Conservation (phyloP, 2,113 vertebrate genomes). For the Amphiprion ocellaris region DNA sequence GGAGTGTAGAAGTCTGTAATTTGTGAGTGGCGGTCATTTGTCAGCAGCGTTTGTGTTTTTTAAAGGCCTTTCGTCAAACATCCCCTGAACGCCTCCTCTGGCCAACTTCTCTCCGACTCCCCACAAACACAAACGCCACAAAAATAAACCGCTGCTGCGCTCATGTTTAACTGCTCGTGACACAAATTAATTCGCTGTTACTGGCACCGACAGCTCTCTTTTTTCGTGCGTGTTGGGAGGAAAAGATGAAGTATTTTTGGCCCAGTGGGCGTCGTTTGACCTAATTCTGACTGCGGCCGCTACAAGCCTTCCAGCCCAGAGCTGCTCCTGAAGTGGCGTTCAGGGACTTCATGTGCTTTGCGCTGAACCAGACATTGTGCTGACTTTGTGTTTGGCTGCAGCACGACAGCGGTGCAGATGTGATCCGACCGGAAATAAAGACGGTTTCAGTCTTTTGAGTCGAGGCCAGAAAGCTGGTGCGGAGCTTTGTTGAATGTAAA, state of each 20-base stretch:
- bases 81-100: background rate
- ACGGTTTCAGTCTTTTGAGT: too few relatives aligned
- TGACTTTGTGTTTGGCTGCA: background rate
- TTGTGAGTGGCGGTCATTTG: too few relatives aligned
- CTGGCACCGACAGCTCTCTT: background rate
- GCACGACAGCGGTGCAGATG: too few relatives aligned
- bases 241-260: background rate
- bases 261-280: background rate
- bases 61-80: too few relatives aligned
- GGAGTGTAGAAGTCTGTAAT: too few relatives aligned
- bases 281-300: conserved; percentile 16
- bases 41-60: too few relatives aligned
- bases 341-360: conserved; percentile 1
- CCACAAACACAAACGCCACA: background rate
- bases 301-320: too few relatives aligned
- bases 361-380: background rate
- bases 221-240: accelerated
- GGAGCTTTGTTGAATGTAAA: too few relatives aligned
- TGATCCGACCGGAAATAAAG: too few relatives aligned
- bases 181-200: conserved; percentile 1
- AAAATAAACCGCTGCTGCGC: background rate
- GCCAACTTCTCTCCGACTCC: conserved; percentile 7
- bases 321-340: conserved; percentile 9
- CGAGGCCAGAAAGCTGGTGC: too few relatives aligned
- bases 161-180: conserved; percentile 3